Conservation (phyloP, 1,140 invertebrate genomes). For the Atta cephalotes region DNA sequence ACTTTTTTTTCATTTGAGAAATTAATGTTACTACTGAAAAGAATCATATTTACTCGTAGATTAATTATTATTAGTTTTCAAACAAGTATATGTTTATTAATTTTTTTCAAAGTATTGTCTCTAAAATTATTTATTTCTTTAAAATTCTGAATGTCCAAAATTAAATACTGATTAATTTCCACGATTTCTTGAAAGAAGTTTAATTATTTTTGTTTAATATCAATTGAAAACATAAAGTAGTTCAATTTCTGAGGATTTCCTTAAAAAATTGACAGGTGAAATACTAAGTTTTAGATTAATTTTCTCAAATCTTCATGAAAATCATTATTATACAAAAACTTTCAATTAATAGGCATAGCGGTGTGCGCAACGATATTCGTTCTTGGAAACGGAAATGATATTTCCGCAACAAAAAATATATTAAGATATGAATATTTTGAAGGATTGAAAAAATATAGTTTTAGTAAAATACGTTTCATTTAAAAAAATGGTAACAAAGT, state of each 20-base stretch:
- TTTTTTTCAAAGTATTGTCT: background rate
- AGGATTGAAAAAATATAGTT: background rate
- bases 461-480: background rate
- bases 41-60: background rate
- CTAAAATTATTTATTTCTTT: background rate
- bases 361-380: background rate
- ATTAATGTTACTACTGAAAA: background rate
- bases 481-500: background rate
- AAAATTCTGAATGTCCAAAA: background rate
- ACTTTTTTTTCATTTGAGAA: background rate
- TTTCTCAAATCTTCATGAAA: too few species aligned
- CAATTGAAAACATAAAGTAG: background rate
- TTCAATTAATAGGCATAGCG: background rate
- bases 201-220: background rate
- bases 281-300: too few species aligned
- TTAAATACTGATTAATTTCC: background rate
- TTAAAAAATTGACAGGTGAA: background rate
- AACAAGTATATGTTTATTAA: background rate
- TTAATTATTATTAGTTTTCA: background rate
- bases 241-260: background rate
- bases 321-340: too few species aligned
- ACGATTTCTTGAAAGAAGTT: background rate
- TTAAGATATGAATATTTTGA: background rate
- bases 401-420: slow-evolving; percentile 11
- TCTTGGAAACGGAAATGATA: slow-evolving; percentile 12